A percentile compares a stretch with the other conserved stretches of the same genome.
These are phyloP conservation scores for Acanthococcus lagerstroemiae DNA, from an alignment of 2,888 invertebrate genomes.

Conservation along the genomic window DNA sequence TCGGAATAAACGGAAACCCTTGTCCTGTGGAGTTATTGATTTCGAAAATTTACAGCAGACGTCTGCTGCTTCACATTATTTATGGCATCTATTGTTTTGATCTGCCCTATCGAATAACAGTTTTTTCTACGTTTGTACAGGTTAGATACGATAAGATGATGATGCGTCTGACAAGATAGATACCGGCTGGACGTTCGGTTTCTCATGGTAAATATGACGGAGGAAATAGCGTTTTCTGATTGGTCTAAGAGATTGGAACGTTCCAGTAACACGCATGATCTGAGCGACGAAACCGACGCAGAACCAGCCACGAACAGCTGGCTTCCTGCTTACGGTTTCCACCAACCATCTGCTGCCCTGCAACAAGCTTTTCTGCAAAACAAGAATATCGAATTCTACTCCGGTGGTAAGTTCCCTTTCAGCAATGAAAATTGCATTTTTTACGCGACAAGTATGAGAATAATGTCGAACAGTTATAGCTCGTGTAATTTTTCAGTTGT, in stretches of 20 bases:
- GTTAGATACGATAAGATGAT: too few relatives aligned
- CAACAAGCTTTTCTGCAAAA: constrained; percentile 44
- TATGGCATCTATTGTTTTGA: too few relatives aligned
- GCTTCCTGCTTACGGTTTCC: constrained; percentile 69
- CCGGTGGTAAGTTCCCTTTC: constrained; percentile 34
- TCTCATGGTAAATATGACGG: constrained; percentile 43
- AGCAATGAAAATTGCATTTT: too few relatives aligned
- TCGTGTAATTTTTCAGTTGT: too few relatives aligned
- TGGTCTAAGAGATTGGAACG: constrained; percentile 49
- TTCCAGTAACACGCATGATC: constrained; percentile 12
- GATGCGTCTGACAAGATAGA: background rate
- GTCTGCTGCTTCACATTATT: too few relatives aligned
- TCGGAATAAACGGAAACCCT: too few relatives aligned
- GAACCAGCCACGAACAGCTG: constrained; percentile 55
- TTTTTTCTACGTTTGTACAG: too few relatives aligned
- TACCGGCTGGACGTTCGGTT: constrained; percentile 6
- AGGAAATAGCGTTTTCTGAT: constrained; percentile 54
- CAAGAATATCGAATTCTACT: constrained; percentile 34
- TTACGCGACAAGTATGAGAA: too few relatives aligned
- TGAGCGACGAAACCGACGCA: background rate
- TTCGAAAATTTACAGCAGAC: too few relatives aligned
- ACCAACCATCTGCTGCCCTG: constrained; percentile 49
- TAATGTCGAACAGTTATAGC: too few relatives aligned
- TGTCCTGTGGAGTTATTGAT: too few relatives aligned
- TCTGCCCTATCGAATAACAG: too few relatives aligned